Percentiles rank a stretch among this genome's conserved stretches.
These are phyloP conservation scores for Lates japonicus DNA, from an alignment of 2,797 vertebrate genomes.

Conservation along the genomic window DNA sequence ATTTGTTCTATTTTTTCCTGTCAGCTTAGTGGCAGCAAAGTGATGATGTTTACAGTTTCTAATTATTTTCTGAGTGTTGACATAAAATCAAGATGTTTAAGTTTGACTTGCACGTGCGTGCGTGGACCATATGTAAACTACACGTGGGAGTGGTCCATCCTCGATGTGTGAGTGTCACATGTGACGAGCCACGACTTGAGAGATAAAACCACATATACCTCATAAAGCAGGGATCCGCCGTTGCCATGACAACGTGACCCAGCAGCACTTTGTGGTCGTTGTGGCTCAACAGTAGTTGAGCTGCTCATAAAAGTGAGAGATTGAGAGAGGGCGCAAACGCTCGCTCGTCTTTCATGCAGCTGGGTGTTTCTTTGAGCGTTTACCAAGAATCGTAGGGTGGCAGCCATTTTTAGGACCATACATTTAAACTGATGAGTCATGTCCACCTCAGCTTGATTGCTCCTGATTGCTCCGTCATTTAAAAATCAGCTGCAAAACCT, in stretches of 20 bases:
- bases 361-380: slow-evolving; percentile 73
- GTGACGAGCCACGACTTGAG: slow-evolving; percentile 50
- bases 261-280: slow-evolving; percentile 58
- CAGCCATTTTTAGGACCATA: slow-evolving; percentile 76
- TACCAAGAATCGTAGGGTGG: slow-evolving; percentile 56
- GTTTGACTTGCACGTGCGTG: slow-evolving; percentile 5
- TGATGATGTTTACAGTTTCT: slow-evolving; percentile 54
- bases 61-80: slow-evolving; percentile 51
- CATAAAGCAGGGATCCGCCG: slow-evolving; percentile 58
- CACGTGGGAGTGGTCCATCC: slow-evolving; percentile 10
- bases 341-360: slow-evolving; percentile 53
- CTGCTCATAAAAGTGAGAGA: slow-evolving; percentile 70
- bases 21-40: slow-evolving; percentile 32
- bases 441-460: slow-evolving; percentile 69
- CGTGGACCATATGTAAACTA: slow-evolving; percentile 19
- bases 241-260: slow-evolving; percentile 46
- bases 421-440: slow-evolving; percentile 82
- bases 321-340: slow-evolving; percentile 52
- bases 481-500: slow-evolving; percentile 68
- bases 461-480: slow-evolving; percentile 75
- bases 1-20: slow-evolving; percentile 71
- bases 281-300: slow-evolving; percentile 69
- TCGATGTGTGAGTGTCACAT: slow-evolving; percentile 4
- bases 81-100: slow-evolving; percentile 45
- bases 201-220: slow-evolving; percentile 56